Evolutionary conservation across 2,888 invertebrate genomes (phyloP).

Genomic region (Lydus trimaculatus): DNA sequence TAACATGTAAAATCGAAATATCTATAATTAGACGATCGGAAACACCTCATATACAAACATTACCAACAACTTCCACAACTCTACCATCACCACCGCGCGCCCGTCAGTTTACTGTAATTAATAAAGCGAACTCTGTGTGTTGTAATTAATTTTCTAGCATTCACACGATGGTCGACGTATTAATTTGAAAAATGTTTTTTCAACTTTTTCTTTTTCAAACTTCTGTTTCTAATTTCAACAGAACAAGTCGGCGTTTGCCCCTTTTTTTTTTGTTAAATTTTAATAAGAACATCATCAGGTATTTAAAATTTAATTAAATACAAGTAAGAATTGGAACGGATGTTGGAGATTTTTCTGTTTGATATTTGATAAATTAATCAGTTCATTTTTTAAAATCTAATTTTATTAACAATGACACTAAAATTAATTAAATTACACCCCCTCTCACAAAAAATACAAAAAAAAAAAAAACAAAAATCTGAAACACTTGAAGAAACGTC

Average conservation of each 20-base stretch:
- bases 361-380: background rate
- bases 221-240: background rate
- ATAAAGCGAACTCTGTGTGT: conserved; percentile 6
- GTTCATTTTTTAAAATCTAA: background rate
- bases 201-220: background rate
- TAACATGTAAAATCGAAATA: background rate
- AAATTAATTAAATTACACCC: background rate
- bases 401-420: background rate
- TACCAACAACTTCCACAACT: background rate
- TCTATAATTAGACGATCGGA: conserved; percentile 6
- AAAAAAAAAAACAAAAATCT: background rate
- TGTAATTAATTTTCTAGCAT: conserved; percentile 8
- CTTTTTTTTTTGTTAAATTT: background rate
- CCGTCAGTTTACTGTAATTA: conserved; percentile 7
- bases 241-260: background rate
- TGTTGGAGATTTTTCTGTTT: background rate
- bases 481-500: background rate
- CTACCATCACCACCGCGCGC: background rate
- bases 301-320: conserved; percentile 3
- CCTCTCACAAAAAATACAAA: too few species aligned
- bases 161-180: conserved; percentile 8
- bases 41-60: conserved; percentile 8
- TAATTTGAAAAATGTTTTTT: conserved; percentile 5
- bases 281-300: conserved; percentile 5
- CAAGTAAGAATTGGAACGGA: background rate